Evolutionary conservation across 2,113 vertebrate species (phyloP).

Genomic region (Planiliza haematocheilus): DNA sequence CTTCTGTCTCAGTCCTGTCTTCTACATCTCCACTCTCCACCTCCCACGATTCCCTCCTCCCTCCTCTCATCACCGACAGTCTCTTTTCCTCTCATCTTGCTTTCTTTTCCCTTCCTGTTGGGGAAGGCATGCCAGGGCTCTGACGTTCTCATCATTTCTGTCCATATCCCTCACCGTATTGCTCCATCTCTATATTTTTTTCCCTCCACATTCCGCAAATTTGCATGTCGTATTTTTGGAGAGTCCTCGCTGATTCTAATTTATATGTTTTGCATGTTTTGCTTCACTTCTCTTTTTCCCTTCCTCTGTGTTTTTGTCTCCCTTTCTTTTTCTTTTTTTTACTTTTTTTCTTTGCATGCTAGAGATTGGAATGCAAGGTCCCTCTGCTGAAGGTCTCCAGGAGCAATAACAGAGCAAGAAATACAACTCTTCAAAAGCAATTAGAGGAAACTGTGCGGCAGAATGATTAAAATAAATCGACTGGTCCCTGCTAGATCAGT

Average conservation of each 20-base stretch:
- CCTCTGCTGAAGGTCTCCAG: constrained; percentile 49
- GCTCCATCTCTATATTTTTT: constrained; percentile 9
- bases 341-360: constrained; percentile 25
- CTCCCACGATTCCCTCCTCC: constrained; percentile 58
- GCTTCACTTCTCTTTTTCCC: constrained; percentile 12
- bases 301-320: constrained; percentile 14
- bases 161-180: constrained; percentile 44
- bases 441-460: constrained; percentile 8
- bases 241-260: neutral
- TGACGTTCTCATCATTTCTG: constrained; percentile 65
- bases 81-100: constrained; percentile 57
- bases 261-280: neutral
- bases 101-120: constrained; percentile 57
- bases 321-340: constrained; percentile 9
- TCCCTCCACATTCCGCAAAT: neutral
- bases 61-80: constrained; percentile 45
- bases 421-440: constrained; percentile 15
- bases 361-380: constrained; percentile 54
- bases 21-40: constrained; percentile 53
- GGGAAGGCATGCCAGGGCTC: constrained; percentile 51
- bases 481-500: neutral
- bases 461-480: constrained; percentile 50
- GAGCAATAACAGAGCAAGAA: constrained; percentile 57
- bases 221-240: neutral
- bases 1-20: constrained; percentile 46